Conservation (phyloP, 1,140 invertebrate species). For the Globodera rostochiensis region DNA sequence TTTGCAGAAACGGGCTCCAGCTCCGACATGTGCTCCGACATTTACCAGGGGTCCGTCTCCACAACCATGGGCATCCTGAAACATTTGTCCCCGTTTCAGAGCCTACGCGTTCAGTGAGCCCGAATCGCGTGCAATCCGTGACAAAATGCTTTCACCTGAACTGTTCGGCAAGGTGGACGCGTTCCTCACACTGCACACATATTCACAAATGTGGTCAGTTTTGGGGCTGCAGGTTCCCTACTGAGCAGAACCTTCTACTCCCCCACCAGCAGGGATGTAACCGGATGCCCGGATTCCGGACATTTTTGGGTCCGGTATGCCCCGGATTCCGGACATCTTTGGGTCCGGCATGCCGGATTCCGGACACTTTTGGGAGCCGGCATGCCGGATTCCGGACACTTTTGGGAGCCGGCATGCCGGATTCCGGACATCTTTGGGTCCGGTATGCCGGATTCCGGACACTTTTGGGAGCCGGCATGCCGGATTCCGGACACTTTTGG, state of each 20-base stretch:
- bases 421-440: too few species aligned
- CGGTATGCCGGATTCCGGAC: too few species aligned
- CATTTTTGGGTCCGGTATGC: too few species aligned
- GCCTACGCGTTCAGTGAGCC: constrained; percentile 52
- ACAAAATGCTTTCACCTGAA: constrained; percentile 63
- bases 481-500: too few species aligned
- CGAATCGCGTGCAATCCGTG: constrained; percentile 56
- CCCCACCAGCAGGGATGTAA: background rate
- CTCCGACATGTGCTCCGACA: constrained; percentile 61
- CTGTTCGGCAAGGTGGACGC: constrained; percentile 62
- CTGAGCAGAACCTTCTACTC: background rate
- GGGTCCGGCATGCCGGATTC: too few species aligned
- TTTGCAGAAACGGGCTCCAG: constrained; percentile 60
- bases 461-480: too few species aligned
- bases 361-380: too few species aligned
- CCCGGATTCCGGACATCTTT: too few species aligned
- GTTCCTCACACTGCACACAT: constrained; percentile 64
- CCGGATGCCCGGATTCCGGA: too few species aligned
- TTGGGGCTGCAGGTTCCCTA: background rate
- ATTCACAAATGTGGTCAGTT: constrained; percentile 57
- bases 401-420: too few species aligned
- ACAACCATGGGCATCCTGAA: constrained; percentile 35
- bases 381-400: too few species aligned
- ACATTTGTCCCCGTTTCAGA: constrained; percentile 1
- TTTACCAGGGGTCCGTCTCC: constrained; percentile 54